phyloP scores from a whole-genome alignment of 2,888 invertebrate species.

The Mellilla xanthometata region DNA sequence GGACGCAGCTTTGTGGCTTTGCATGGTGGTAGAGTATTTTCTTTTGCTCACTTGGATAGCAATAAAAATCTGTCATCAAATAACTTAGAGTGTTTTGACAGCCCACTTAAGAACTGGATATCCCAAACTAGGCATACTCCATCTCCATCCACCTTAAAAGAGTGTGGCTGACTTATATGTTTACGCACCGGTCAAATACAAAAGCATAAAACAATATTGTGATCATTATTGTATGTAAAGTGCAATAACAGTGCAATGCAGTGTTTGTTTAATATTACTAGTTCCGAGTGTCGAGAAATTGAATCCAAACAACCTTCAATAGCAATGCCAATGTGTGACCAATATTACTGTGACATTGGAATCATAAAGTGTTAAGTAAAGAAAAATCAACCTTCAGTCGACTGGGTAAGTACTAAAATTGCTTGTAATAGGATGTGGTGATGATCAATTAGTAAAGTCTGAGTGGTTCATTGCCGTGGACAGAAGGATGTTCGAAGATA shows the following conservation, averaged over 20 bases:
- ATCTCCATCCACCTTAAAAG: too few relatives aligned
- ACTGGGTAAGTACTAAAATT: conserved; percentile 8
- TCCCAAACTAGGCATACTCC: too few relatives aligned
- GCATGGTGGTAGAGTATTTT: too few relatives aligned
- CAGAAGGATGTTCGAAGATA: neutral
- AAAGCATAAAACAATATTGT: too few relatives aligned
- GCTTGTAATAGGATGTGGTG: neutral
- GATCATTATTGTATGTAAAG: neutral
- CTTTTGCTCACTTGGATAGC: too few relatives aligned
- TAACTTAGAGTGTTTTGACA: too few relatives aligned
- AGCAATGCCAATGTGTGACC: conserved; percentile 2
- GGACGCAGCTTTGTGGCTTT: too few relatives aligned
- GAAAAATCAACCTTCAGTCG: conserved; percentile 5
- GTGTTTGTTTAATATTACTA: neutral
- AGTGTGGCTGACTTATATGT: too few relatives aligned
- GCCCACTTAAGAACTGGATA: too few relatives aligned
- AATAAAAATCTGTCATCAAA: too few relatives aligned
- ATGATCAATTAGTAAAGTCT: conserved; percentile 14
- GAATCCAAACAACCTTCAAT: conserved; percentile 3
- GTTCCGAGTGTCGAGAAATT: neutral
- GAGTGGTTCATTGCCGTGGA: conserved; percentile 6
- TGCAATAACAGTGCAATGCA: neutral
- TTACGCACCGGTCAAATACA: too few relatives aligned
- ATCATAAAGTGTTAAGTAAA: neutral
- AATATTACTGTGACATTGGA: conserved; percentile 13